A percentile compares a stretch with the other conserved stretches of the same genome.
phyloP scores from a whole-genome alignment of 64 coral and sea anemone species.

The Catalaphyllia jardinei region DNA sequence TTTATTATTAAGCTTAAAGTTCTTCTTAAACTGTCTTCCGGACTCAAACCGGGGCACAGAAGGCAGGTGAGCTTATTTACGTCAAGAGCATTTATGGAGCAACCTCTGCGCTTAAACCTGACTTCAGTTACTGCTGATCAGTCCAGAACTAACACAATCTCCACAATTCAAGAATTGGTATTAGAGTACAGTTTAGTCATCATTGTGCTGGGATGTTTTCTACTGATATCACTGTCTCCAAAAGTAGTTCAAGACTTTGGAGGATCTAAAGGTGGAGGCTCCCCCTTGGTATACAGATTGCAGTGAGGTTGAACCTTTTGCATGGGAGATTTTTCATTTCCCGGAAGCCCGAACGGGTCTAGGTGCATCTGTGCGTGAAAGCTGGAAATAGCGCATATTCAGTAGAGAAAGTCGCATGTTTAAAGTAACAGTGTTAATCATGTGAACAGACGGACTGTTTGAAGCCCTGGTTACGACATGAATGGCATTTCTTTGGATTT shows the following conservation, averaged over 20 bases:
- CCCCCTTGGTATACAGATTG: not conserved
- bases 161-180: slow-evolving; percentile 17
- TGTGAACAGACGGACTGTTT: too few species aligned
- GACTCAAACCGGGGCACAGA: not conserved
- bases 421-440: too few species aligned
- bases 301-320: not conserved
- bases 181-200: slow-evolving; percentile 24
- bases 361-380: too few species aligned
- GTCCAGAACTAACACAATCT: not conserved
- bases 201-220: slow-evolving; percentile 23
- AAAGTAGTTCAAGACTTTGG: not conserved
- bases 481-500: too few species aligned
- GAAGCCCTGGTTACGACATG: too few species aligned
- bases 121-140: not conserved
- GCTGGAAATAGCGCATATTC: too few species aligned
- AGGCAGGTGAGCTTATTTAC: not conserved
- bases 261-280: not conserved
- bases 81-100: not conserved
- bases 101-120: not conserved
- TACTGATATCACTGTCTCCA: not conserved
- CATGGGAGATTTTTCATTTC: too few species aligned
- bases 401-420: too few species aligned
- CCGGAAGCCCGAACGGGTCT: too few species aligned
- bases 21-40: not conserved
- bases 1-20: not conserved